Evolutionary conservation across 2,888 invertebrate genomes (phyloP), one percentile per base, ranked within the genome.

Genomic region (Heliothis peltigera): DNA sequence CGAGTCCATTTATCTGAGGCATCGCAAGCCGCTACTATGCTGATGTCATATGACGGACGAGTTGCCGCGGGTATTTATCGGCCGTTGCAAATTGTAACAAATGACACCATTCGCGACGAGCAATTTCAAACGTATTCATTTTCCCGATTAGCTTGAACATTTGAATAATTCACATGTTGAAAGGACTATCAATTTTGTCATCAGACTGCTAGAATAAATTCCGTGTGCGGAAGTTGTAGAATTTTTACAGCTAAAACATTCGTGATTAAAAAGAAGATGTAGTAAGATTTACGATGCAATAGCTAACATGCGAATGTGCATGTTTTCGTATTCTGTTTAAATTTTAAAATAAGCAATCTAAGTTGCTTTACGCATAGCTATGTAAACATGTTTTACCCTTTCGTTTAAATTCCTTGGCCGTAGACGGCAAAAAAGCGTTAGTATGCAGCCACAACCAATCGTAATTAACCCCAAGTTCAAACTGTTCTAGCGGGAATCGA

Each of bases 381-480:
- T 57, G 70, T 63, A 49, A 66, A 64, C 60, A 47, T 43, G 18
- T 7, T 49, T 17, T 43, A 54, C 49, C 43, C 52, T 64, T 54
- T 49, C 42, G 18, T 60, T 55, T 47, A 52, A 56, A 65, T 66
- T 42, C 10, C 48, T 43, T 32, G 56, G 17, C 47, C 21, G 47
- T 35, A 56, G 51, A 55, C 21, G 21, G 62, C 32, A 53, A 67
- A 64, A 70, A 61, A 66, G 18, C 56, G 51, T 48, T 48, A 66
- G 69, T 54, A 64, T 53, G 8, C 39, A 59, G 18, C 47, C 79
- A 75, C 80, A 68, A 67, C 68, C 65, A 79, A 79, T 72, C 62
- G 79, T 83, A 87, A 87, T 87, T 87, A 87, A 86, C 88, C 86
- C 75, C 55, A 69, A 77, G 89, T 85, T 89, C 86, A 87, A 84